Percentiles rank a stretch among this genome's conserved stretches.
These are phyloP conservation scores for Gallinago media DNA, from an alignment of 2,113 vertebrate genomes.

Conservation along the genomic window DNA sequence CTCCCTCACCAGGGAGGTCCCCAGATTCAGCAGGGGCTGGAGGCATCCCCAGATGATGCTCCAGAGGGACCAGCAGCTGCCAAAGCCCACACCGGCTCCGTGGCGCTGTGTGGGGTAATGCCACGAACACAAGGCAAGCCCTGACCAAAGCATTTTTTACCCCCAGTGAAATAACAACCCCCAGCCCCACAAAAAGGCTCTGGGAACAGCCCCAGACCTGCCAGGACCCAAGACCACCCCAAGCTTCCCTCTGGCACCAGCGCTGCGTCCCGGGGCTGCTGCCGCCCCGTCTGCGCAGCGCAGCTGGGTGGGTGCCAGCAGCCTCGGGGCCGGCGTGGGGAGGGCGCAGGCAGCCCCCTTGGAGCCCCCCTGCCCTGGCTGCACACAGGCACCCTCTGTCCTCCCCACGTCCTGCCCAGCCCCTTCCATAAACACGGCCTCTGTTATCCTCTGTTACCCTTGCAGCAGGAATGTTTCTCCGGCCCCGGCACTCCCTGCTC, in stretches of 20 bases:
- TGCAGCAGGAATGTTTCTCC: constrained; percentile 20
- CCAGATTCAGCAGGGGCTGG: not conserved
- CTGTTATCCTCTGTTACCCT: not conserved
- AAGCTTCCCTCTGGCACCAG: not conserved
- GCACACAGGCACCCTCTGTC: constrained; percentile 53
- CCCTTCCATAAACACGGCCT: constrained; percentile 33
- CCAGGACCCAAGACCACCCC: fast-evolving
- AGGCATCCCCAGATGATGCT: fast-evolving
- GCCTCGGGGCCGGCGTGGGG: not conserved
- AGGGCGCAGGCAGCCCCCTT: not conserved
- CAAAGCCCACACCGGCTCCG: fast-evolving
- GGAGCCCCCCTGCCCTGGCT: not conserved
- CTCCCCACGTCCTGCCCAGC: not conserved
- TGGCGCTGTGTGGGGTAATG: not conserved
- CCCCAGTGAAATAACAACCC: constrained; percentile 75
- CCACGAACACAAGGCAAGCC: constrained; percentile 65
- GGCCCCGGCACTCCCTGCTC: not conserved
- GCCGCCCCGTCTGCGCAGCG: not conserved
- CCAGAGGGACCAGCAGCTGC: not conserved
- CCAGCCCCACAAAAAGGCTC: constrained; percentile 48
- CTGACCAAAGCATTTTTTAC: constrained; percentile 78
- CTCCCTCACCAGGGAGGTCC: fast-evolving
- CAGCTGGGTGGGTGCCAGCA: not conserved
- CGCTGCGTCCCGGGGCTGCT: fast-evolving
- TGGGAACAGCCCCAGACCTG: not conserved